Conservation (phyloP, 2,113 vertebrate species). For the Halcyon senegalensis region DNA sequence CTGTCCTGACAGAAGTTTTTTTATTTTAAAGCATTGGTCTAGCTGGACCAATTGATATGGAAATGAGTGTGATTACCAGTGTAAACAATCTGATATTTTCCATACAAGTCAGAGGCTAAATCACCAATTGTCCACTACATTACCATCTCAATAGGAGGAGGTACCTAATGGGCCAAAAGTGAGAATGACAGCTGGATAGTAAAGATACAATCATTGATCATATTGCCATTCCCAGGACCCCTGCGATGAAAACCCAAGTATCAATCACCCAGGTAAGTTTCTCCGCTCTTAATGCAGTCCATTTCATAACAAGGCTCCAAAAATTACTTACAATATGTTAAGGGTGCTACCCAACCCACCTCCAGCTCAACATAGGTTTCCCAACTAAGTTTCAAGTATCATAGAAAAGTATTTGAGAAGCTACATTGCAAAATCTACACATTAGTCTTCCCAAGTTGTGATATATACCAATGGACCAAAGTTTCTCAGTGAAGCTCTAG, state of each 20-base stretch:
- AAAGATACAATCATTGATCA: slow-evolving; percentile 39
- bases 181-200: slow-evolving; percentile 50
- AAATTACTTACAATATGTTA: accelerated
- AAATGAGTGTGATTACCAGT: slow-evolving; percentile 78
- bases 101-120: slow-evolving; percentile 72
- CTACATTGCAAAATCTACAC: not conserved
- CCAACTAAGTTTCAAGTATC: not conserved
- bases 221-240: not conserved
- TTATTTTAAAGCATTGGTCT: slow-evolving; percentile 42
- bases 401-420: not conserved
- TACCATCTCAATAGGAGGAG: slow-evolving; percentile 78
- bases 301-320: not conserved
- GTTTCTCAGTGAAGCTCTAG: not conserved
- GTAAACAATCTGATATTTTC: slow-evolving; percentile 81
- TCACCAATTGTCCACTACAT: slow-evolving; percentile 73
- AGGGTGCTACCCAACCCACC: not conserved
- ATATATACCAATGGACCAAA: not conserved
- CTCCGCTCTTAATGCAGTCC: not conserved
- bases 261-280: not conserved
- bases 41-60: slow-evolving; percentile 75
- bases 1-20: slow-evolving; percentile 27
- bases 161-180: slow-evolving; percentile 76
- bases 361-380: not conserved
- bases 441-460: not conserved
- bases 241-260: not conserved